Evolutionary conservation across 2,888 invertebrate genomes (phyloP).

Genomic region (Lordiphosa fenestrarum): DNA sequence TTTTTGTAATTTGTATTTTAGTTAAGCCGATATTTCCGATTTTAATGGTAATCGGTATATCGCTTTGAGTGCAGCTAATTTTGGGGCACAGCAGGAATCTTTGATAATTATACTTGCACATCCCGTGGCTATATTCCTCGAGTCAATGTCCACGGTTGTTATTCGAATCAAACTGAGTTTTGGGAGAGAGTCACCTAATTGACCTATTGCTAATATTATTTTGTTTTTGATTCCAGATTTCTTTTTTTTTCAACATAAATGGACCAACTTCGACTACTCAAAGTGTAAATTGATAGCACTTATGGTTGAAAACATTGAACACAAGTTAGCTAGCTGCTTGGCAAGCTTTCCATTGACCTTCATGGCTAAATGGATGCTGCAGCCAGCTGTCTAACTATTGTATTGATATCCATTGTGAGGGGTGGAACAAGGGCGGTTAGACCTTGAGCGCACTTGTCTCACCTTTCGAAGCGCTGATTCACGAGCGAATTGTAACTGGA

Average conservation of each 20-base stretch:
- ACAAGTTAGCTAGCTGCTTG: constrained; percentile 24
- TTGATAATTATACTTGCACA: too few relatives aligned
- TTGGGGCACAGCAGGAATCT: too few relatives aligned
- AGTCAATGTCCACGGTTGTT: too few relatives aligned
- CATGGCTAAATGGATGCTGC: constrained; percentile 35
- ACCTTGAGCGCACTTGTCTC: constrained; percentile 63
- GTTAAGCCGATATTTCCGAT: too few relatives aligned
- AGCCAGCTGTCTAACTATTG: constrained; percentile 16
- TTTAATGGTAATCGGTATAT: too few relatives aligned
- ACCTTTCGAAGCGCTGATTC: constrained; percentile 63
- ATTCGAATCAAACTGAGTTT: too few relatives aligned
- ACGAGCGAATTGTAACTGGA: constrained; percentile 31
- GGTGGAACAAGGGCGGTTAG: constrained; percentile 17
- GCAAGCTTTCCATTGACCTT: constrained; percentile 45
- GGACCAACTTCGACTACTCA: neutral
- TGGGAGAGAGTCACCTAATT: too few relatives aligned
- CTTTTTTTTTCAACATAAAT: neutral
- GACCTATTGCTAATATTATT: too few relatives aligned
- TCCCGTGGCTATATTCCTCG: too few relatives aligned
- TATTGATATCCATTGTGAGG: constrained; percentile 35
- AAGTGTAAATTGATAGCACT: constrained; percentile 16
- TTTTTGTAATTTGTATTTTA: too few relatives aligned
- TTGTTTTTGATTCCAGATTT: too few relatives aligned
- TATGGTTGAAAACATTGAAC: constrained; percentile 16
- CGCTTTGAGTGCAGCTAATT: too few relatives aligned